phyloP scores from a whole-genome alignment of 2,113 vertebrate species.

The Chiloscyllium plagiosum region DNA sequence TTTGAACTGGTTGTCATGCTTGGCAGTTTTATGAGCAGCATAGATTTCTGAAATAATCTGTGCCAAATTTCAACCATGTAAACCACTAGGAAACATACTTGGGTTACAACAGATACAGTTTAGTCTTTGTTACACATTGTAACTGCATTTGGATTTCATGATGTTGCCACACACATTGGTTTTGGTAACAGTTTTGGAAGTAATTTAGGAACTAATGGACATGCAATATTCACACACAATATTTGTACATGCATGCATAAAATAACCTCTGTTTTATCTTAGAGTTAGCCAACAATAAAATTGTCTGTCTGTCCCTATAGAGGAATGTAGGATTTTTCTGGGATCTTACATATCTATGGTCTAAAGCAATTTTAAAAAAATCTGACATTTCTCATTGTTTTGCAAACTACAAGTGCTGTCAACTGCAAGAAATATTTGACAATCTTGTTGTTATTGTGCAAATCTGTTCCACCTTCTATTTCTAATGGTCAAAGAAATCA shows the following conservation, averaged over 20 bases:
- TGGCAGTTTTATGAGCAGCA: neutral
- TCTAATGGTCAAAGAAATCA: neutral
- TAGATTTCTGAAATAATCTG: neutral
- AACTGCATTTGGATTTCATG: neutral
- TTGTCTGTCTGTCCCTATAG: neutral
- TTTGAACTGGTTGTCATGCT: neutral
- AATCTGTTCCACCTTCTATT: neutral
- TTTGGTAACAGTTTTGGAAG: neutral
- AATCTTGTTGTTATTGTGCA: neutral
- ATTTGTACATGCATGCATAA: neutral
- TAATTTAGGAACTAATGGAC: neutral
- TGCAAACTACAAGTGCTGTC: neutral
- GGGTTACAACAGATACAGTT: neutral
- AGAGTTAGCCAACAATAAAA: neutral
- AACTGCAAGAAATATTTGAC: neutral
- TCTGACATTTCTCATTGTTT: neutral
- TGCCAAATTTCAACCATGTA: neutral
- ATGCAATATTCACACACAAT: neutral
- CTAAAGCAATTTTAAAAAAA: neutral
- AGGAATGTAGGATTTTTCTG: neutral
- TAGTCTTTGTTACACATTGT: neutral
- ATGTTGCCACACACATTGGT: neutral
- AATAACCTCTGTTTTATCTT: neutral
- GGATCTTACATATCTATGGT: neutral
- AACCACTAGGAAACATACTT: neutral